A percentile compares a stretch with the other conserved stretches of the same genome.
Evolutionary conservation across 2,113 vertebrate species (phyloP).

Genomic region (Eulemur rufifrons): DNA sequence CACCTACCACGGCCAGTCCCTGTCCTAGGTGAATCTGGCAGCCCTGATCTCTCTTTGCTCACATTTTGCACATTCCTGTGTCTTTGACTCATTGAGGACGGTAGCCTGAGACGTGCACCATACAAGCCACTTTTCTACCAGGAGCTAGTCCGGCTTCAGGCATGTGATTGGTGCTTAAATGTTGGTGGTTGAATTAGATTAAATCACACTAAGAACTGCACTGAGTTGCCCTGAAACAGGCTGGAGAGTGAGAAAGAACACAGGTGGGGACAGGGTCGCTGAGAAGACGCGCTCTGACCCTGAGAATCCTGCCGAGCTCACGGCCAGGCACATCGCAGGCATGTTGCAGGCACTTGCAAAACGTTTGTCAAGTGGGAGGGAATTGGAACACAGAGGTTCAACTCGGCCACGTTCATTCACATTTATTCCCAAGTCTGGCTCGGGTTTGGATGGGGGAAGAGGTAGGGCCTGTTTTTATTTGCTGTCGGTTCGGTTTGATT

Average conservation of each 20-base stretch:
- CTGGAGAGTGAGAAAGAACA: background rate
- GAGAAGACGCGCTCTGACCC: background rate
- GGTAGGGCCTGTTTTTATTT: slow-evolving; percentile 65
- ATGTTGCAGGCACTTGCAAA: rapidly evolving
- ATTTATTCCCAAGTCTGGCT: background rate
- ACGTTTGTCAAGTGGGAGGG: background rate
- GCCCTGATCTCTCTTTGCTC: too few relatives aligned
- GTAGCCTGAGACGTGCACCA: background rate
- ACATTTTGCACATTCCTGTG: too few relatives aligned
- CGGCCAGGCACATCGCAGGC: rapidly evolving
- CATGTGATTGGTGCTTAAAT: background rate
- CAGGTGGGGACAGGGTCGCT: background rate
- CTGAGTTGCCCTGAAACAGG: background rate
- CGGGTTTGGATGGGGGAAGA: background rate
- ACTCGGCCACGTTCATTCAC: background rate
- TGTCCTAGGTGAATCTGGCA: rapidly evolving
- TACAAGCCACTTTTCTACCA: rapidly evolving
- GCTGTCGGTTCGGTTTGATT: slow-evolving; percentile 68
- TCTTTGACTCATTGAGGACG: background rate
- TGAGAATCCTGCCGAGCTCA: background rate
- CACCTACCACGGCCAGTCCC: background rate
- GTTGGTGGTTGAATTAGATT: rapidly evolving
- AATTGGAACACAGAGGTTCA: background rate
- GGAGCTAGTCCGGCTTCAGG: background rate
- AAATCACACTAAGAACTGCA: rapidly evolving